Percentiles rank a stretch among this genome's conserved stretches.
phyloP scores from a whole-genome alignment of 2,113 vertebrate species.

The Anarhynchus alexandrinus region DNA sequence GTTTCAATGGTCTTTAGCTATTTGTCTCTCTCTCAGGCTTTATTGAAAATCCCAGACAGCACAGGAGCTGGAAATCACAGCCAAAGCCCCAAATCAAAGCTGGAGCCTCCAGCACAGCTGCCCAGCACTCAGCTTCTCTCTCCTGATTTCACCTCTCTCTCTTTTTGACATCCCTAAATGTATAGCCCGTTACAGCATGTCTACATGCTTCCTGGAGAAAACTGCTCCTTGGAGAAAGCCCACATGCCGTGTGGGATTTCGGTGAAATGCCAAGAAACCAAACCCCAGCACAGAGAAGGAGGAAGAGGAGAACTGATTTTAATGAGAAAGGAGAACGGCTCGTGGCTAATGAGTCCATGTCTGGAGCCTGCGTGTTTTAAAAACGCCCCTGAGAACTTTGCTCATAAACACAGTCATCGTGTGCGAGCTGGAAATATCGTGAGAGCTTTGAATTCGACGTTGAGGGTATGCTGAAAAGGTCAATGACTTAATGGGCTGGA shows the following conservation, averaged over 20 bases:
- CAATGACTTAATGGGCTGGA: conserved; percentile 59
- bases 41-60: background rate
- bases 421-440: background rate
- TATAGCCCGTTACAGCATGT: background rate
- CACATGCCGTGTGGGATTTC: background rate
- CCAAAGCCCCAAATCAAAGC: background rate
- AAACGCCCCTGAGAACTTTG: background rate
- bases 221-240: background rate
- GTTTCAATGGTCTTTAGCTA: background rate
- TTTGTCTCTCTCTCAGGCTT: background rate
- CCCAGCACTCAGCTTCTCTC: background rate
- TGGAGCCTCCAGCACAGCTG: background rate
- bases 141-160: background rate
- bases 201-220: background rate
- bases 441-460: background rate
- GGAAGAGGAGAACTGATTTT: background rate
- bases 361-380: background rate
- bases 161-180: background rate
- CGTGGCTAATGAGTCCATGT: background rate
- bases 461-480: conserved; percentile 42
- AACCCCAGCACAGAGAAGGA: background rate
- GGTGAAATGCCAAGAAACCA: background rate
- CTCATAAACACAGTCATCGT: background rate
- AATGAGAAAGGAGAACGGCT: background rate
- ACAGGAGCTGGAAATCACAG: background rate